phyloP scores from a whole-genome alignment of 1,140 invertebrate species.

The Pinna nobilis region DNA sequence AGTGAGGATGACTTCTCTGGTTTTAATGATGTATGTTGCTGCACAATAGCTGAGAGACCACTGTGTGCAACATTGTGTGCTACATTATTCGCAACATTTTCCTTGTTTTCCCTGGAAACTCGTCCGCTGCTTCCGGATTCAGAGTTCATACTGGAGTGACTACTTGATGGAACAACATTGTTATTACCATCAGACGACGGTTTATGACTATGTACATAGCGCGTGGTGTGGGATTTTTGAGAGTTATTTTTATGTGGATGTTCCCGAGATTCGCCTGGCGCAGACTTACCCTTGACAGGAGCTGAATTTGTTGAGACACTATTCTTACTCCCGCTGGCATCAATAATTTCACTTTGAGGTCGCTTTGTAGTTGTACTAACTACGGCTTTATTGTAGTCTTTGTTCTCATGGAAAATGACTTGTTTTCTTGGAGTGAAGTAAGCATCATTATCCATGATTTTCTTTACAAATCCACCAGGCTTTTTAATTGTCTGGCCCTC shows the following conservation, averaged over 20 bases:
- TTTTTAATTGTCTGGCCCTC: constrained; percentile 78
- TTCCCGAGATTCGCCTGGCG: constrained; percentile 17
- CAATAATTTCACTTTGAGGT: constrained; percentile 19
- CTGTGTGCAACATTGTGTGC: background rate
- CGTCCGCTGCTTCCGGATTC: background rate
- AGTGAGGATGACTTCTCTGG: constrained; percentile 28
- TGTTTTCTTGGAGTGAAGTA: constrained; percentile 17
- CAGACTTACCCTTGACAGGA: constrained; percentile 23
- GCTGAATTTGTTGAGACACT: constrained; percentile 8
- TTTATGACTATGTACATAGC: no score
- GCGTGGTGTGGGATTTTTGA: constrained; percentile 6
- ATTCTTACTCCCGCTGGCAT: constrained; percentile 2
- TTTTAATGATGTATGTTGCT: constrained; percentile 31
- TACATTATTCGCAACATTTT: background rate
- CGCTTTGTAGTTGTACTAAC: background rate
- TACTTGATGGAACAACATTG: constrained; percentile 25
- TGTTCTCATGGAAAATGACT: background rate
- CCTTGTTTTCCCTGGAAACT: background rate
- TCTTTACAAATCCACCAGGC: constrained; percentile 46
- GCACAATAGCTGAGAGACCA: constrained; percentile 19
- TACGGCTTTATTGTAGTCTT: background rate
- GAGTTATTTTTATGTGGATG: constrained; percentile 22
- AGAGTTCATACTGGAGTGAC: constrained; percentile 11
- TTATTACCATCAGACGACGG: constrained; percentile 12
- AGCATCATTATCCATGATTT: constrained; percentile 12